These are phyloP conservation scores for Hylomyscus alleni DNA, from an alignment of 2,797 vertebrate species.

Conservation along the genomic window DNA sequence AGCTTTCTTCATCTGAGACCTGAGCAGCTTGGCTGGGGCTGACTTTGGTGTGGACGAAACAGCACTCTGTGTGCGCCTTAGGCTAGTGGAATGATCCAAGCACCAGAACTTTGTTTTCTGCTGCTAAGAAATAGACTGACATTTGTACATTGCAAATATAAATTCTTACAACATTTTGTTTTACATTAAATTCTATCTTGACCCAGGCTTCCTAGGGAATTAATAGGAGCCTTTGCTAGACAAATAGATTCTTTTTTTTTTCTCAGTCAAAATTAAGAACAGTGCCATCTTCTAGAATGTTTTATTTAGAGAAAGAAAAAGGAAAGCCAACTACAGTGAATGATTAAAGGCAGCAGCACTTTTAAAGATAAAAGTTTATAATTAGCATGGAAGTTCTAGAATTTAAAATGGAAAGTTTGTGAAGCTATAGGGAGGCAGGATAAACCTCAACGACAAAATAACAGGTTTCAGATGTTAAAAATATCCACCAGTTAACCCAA, in stretches of 20 bases:
- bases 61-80: background rate
- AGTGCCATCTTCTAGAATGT: slow-evolving; percentile 86
- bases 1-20: background rate
- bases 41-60: background rate
- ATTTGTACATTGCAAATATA: background rate
- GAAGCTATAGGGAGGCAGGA: slow-evolving; percentile 86
- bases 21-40: background rate
- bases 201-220: slow-evolving; percentile 78
- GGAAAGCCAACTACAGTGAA: slow-evolving; percentile 85
- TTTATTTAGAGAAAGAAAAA: slow-evolving; percentile 79
- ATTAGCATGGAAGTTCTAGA: slow-evolving; percentile 89
- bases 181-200: slow-evolving; percentile 84
- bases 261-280: slow-evolving; percentile 88
- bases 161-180: slow-evolving; percentile 60
- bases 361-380: slow-evolving; percentile 91
- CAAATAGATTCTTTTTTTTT: slow-evolving; percentile 77
- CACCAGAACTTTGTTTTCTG: background rate
- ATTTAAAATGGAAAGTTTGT: slow-evolving; percentile 91
- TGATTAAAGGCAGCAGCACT: slow-evolving; percentile 90
- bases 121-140: slow-evolving; percentile 10
- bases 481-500: slow-evolving; percentile 87
- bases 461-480: slow-evolving; percentile 90
- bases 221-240: slow-evolving; percentile 68
- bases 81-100: slow-evolving; percentile 4
- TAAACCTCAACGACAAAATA: slow-evolving; percentile 90